Percentiles rank a stretch among this genome's conserved stretches.
Conservation (phyloP, 2,888 invertebrate species). For the Phalera bucephala region DNA sequence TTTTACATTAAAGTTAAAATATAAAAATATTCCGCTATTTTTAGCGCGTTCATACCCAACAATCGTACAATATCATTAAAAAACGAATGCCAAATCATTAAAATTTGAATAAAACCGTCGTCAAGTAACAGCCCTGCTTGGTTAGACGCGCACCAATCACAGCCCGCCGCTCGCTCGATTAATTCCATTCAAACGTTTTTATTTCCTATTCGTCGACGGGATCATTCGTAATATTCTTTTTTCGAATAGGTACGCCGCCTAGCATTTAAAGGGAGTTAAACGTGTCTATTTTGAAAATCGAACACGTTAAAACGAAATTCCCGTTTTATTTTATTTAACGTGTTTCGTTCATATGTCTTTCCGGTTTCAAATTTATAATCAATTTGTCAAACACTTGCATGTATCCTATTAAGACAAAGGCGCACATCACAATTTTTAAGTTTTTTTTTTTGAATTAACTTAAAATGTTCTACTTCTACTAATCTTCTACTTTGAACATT, state of each 20-base stretch:
- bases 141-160: neutral
- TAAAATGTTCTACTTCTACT: too few species aligned
- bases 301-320: too few species aligned
- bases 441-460: too few species aligned
- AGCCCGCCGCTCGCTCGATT: slow-evolving; percentile 9
- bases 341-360: too few species aligned
- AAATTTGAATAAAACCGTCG: neutral
- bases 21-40: neutral
- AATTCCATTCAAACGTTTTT: slow-evolving; percentile 16
- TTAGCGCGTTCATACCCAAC: neutral
- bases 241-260: neutral
- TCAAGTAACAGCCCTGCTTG: neutral
- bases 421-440: too few species aligned
- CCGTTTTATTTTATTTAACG: too few species aligned
- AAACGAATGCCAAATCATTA: neutral
- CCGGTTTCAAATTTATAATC: too few species aligned
- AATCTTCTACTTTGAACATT: too few species aligned
- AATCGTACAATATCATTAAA: neutral
- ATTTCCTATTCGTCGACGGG: slow-evolving; percentile 3
- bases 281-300: too few species aligned
- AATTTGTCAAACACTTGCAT: too few species aligned
- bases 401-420: too few species aligned
- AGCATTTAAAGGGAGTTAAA: neutral
- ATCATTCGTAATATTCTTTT: neutral
- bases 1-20: too few species aligned